Percentiles rank a stretch among this genome's conserved stretches.
These are phyloP conservation scores for Dolichopus griseipennis DNA, from an alignment of 2,888 invertebrate species.

Conservation along the genomic window DNA sequence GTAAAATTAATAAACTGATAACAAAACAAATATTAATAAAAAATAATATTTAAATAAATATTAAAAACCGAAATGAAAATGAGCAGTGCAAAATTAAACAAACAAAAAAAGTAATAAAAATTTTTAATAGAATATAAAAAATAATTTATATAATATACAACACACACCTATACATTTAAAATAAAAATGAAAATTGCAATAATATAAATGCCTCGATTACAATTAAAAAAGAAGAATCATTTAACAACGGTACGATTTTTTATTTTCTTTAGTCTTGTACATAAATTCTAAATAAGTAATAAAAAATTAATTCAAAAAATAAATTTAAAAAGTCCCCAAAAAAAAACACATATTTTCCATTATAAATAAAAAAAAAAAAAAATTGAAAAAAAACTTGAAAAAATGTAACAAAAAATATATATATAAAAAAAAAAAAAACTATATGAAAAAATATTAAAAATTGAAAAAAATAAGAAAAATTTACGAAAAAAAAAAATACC, in stretches of 20 bases:
- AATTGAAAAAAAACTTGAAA: not conserved
- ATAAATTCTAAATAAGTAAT: not conserved
- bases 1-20: not conserved
- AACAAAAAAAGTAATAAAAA: no score
- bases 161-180: not conserved
- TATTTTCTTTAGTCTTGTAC: not conserved
- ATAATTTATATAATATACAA: not conserved
- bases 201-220: conserved; percentile 6
- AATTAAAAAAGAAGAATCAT: not conserved
- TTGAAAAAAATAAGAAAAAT: not conserved
- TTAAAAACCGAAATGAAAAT: not conserved
- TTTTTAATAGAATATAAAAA: no score
- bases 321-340: not conserved
- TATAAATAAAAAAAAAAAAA: not conserved
- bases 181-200: not conserved
- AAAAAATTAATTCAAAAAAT: no score
- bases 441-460: not conserved
- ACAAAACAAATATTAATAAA: not conserved
- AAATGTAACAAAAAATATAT: no score
- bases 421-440: not conserved
- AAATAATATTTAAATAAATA: not conserved
- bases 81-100: not conserved
- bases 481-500: not conserved
- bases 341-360: conserved; percentile 6
- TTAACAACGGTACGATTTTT: not conserved